Base-by-base conservation (phyloP, 2,113 vertebrate species). In the Hiodon tergisus region DNA sequence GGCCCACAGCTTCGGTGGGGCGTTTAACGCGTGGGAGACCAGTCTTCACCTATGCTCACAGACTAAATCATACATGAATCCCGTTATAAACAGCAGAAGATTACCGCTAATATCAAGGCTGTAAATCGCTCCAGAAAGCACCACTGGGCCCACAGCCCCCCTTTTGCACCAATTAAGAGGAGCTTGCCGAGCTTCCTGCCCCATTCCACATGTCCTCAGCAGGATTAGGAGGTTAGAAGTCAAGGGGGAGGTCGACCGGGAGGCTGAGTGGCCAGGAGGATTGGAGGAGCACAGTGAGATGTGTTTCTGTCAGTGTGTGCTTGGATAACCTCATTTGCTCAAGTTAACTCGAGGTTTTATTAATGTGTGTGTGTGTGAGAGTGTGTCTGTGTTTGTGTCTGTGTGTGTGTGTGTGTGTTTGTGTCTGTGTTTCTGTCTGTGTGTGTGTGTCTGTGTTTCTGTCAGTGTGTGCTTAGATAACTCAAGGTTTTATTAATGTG, bases 221-320 rank as follows among this genome's bases (percentile, higher is more conserved):
- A 61, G 86, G 87, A 90, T 89, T 90, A 88, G 80, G 81, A 80
- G 85, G 87, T 88, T 82, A 88, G 84, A 88, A 89, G 87, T 89
- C 88, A 90, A 84, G 80, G 67, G 74, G 69, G 74, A 52, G 76
- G 78, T 66, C 0, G 76, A 66, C 79, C 77, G 83, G 61, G 54
- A 13, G 75, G 81, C 52, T 52, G 71, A 1, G 62, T 68, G 68
- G 76, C 80, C 78, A 82, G 82, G 87, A 86, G 83, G 57, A 67
- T 48, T 69, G 67, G 52, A 53, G 60, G 54, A 11, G 14, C 9
- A 50, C 9, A 6, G 8, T 1, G 9, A 58, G 71, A 50, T 61
- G 69, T 72, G 67, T 48, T 60, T 76, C 67, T 51, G 48, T 16
- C 59, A 16, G 72, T 50, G 63, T 58, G 63, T 51, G 58, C 9